Conservation (phyloP, 2,113 vertebrate genomes). For the Leptosomus discolor region DNA sequence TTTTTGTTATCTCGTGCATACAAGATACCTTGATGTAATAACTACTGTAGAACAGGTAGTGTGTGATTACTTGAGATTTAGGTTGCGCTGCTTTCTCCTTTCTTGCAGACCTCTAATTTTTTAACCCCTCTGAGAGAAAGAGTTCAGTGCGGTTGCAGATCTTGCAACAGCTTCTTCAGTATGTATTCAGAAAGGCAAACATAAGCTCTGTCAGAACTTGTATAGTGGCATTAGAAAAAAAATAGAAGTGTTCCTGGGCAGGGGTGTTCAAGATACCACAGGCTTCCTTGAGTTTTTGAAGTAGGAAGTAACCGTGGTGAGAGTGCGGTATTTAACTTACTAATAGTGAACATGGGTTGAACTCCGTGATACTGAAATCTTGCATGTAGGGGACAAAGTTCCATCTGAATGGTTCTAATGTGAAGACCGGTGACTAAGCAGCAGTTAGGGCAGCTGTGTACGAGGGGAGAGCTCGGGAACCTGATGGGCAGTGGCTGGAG, state of each 20-base stretch:
- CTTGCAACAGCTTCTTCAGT: not conserved
- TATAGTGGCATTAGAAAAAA: not conserved
- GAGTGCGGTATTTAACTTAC: not conserved
- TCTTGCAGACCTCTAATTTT: not conserved
- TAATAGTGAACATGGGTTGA: not conserved
- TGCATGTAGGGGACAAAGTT: not conserved
- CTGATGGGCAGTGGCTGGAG: not conserved
- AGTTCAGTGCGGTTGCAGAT: not conserved
- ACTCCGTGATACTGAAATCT: not conserved
- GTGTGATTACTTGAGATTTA: not conserved
- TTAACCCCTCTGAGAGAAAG: not conserved
- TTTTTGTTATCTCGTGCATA: not conserved
- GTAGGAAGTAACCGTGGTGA: conserved; percentile 7
- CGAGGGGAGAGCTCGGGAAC: not conserved
- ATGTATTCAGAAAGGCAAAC: not conserved
- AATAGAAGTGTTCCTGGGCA: not conserved
- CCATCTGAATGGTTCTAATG: not conserved
- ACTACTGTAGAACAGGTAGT: not conserved
- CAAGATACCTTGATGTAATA: not conserved
- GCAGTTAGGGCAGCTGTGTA: not conserved
- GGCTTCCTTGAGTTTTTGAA: not conserved
- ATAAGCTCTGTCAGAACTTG: not conserved
- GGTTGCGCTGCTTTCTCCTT: not conserved
- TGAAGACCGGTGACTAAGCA: not conserved
- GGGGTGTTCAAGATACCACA: not conserved